A percentile compares a stretch with the other conserved stretches of the same genome.
Conservation (phyloP, 2,113 vertebrate genomes). For the Rissa tridactyla region DNA sequence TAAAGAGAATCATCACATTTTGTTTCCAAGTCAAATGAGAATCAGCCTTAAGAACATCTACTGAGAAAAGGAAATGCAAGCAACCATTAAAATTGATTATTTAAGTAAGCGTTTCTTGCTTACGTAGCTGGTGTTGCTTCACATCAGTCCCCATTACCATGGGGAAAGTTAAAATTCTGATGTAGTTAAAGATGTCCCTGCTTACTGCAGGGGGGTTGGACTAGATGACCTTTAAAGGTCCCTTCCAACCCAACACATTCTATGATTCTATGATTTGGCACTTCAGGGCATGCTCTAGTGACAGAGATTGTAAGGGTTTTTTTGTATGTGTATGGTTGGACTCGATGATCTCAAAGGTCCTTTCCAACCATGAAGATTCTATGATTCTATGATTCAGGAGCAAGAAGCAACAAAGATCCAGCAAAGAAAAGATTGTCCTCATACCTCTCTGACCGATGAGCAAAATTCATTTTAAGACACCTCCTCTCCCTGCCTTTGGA, state of each 20-base stretch:
- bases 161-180: not conserved
- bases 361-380: too few relatives aligned
- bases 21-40: not conserved
- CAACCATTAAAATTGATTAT: not conserved
- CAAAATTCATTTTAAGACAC: not conserved
- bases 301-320: too few relatives aligned
- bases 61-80: conserved; percentile 4
- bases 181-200: too few relatives aligned
- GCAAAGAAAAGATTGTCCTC: not conserved
- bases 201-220: too few relatives aligned
- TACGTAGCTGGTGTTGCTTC: not conserved
- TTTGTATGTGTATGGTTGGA: too few relatives aligned
- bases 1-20: not conserved
- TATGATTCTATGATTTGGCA: too few relatives aligned
- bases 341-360: too few relatives aligned
- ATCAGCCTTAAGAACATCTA: not conserved
- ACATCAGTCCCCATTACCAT: not conserved
- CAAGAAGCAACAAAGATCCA: not conserved
- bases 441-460: not conserved
- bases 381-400: not conserved
- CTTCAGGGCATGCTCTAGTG: too few relatives aligned
- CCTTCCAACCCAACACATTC: too few relatives aligned
- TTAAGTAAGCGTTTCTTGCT: not conserved
- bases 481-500: not conserved
- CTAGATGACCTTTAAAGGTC: too few relatives aligned